Percentiles rank a stretch among this genome's conserved stretches.
phyloP scores from a whole-genome alignment of 2,888 invertebrate species.

The Pherbina coryleti region DNA sequence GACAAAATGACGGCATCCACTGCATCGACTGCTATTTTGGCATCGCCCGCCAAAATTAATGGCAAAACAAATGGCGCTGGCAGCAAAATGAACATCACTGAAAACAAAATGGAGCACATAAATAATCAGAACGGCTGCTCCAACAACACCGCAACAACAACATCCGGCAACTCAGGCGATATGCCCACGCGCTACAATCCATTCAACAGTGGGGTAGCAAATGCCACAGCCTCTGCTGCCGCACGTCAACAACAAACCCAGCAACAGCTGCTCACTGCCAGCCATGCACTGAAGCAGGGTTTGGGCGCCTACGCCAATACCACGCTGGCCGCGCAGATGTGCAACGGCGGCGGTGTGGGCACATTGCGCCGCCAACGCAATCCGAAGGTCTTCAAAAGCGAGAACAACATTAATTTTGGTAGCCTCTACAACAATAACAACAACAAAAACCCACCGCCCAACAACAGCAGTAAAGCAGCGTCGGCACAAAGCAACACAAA shows the following conservation, averaged over 20 bases:
- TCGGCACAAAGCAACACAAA: constrained; percentile 40
- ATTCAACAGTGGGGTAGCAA: constrained; percentile 48
- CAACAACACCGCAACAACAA: constrained; percentile 46
- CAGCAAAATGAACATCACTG: constrained; percentile 68
- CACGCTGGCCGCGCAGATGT: constrained; percentile 62
- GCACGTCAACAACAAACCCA: constrained; percentile 53
- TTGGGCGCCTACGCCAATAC: constrained; percentile 65
- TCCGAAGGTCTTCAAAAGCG: constrained; percentile 68
- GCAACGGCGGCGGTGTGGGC: constrained; percentile 62
- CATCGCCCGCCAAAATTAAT: constrained; percentile 60
- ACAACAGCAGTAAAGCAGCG: constrained; percentile 8
- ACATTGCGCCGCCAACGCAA: constrained; percentile 68
- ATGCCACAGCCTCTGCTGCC: constrained; percentile 27
- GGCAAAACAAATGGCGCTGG: constrained; percentile 28
- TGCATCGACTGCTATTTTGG: constrained; percentile 61
- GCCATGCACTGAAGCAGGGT: constrained; percentile 65
- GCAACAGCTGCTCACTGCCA: constrained; percentile 64
- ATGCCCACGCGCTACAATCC: constrained; percentile 53
- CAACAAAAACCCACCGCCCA: constrained; percentile 42
- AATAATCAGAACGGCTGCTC: constrained; percentile 58
- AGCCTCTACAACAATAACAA: constrained; percentile 48
- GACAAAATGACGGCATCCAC: constrained; percentile 65
- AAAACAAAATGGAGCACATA: constrained; percentile 67
- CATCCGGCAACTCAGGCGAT: constrained; percentile 29
- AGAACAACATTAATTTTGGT: constrained; percentile 66